Conservation (phyloP, 92 coral and sea anemone genomes). For the Montipora capitata region DNA sequence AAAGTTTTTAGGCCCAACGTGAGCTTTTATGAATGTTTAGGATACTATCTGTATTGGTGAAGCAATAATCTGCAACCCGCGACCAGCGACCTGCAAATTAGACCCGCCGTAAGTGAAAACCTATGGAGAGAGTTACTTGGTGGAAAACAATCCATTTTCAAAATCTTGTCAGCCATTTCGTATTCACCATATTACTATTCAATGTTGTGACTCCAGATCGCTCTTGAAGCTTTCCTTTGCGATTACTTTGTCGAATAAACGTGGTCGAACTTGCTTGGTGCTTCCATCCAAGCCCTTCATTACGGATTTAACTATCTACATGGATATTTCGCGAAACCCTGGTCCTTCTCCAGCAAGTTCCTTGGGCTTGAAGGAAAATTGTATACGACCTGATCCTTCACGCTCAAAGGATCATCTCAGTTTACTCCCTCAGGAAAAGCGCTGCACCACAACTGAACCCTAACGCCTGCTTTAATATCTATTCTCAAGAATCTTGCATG, state of each 20-base stretch:
- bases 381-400: background rate
- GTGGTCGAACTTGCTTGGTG: constrained; percentile 31
- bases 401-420: too few species aligned
- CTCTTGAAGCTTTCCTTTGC: constrained; percentile 6
- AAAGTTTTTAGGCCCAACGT: too few species aligned
- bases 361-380: constrained; percentile 16
- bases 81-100: too few species aligned
- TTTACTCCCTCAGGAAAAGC: too few species aligned
- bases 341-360: constrained; percentile 41
- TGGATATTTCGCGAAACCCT: constrained; percentile 58
- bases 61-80: too few species aligned
- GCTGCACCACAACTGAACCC: too few species aligned
- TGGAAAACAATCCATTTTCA: constrained; percentile 15
- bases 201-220: constrained; percentile 16
- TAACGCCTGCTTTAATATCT: constrained; percentile 15
- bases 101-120: background rate
- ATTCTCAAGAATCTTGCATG: background rate
- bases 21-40: too few species aligned
- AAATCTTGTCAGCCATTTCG: background rate
- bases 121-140: constrained; percentile 2
- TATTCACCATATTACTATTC: constrained; percentile 33
- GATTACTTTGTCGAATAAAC: constrained; percentile 1
- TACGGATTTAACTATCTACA: background rate
- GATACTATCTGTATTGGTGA: too few species aligned
- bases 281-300: constrained; percentile 33